A percentile compares a stretch with the other conserved stretches of the same genome.
Evolutionary conservation across 2,888 invertebrate species (phyloP).

Genomic region (Cerastis rubricosa): DNA sequence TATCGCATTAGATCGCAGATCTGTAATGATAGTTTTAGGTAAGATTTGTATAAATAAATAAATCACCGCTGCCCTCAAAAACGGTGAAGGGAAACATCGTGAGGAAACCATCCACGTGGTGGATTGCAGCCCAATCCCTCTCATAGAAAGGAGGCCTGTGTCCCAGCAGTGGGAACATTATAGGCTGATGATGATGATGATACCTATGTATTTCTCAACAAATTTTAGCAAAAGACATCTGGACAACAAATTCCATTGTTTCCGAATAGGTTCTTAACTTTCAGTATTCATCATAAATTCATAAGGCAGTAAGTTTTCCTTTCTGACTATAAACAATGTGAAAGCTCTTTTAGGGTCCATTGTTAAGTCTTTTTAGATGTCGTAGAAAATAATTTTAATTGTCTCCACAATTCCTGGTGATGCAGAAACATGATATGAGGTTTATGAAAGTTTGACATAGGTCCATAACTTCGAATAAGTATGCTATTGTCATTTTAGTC

Average conservation of each 20-base stretch:
- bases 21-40: too few relatives aligned
- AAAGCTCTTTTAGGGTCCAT: conserved; percentile 24
- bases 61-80: too few relatives aligned
- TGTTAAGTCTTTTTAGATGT: neutral
- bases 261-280: neutral
- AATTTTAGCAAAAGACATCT: neutral
- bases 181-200: too few relatives aligned
- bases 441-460: neutral
- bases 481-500: neutral
- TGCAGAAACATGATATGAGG: neutral
- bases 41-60: too few relatives aligned
- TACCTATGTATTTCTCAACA: neutral
- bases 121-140: too few relatives aligned
- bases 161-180: too few relatives aligned
- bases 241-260: neutral
- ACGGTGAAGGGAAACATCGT: too few relatives aligned
- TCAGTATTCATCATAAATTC: neutral
- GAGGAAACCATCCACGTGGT: too few relatives aligned
- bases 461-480: conserved; percentile 9
- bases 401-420: neutral
- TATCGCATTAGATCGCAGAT: too few relatives aligned
- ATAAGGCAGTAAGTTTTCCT: conserved; percentile 5
- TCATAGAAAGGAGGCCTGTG: too few relatives aligned
- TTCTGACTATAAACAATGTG: neutral
- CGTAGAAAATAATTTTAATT: neutral